phyloP scores from a whole-genome alignment of 1,140 invertebrate species.

The Eulimnadia texana region DNA sequence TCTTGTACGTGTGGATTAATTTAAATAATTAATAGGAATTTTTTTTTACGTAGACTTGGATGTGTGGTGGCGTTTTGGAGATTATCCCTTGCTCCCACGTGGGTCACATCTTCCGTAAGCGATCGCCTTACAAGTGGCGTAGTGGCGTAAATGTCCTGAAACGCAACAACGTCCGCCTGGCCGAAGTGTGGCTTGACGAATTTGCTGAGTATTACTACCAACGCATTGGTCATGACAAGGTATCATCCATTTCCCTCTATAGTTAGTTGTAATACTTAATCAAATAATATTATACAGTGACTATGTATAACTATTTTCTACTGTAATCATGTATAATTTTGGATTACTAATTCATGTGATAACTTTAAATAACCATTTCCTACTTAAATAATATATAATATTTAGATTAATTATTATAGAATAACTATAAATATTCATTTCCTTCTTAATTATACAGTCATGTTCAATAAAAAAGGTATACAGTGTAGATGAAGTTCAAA shows the following conservation, averaged over 20 bases:
- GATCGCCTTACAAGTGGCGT: slow-evolving; percentile 35
- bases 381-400: too few relatives aligned
- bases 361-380: too few relatives aligned
- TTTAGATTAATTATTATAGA: too few relatives aligned
- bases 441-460: too few relatives aligned
- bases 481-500: too few relatives aligned
- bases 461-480: too few relatives aligned
- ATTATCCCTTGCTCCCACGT: slow-evolving; percentile 38
- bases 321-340: background rate
- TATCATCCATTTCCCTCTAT: too few relatives aligned
- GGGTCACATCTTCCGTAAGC: slow-evolving; percentile 38
- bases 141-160: slow-evolving; percentile 24
- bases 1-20: background rate
- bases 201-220: slow-evolving; percentile 31
- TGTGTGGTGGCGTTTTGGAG: slow-evolving; percentile 37
- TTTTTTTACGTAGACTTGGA: slow-evolving; percentile 26
- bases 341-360: too few relatives aligned
- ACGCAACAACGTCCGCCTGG: slow-evolving; percentile 27
- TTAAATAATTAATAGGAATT: background rate
- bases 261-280: too few relatives aligned
- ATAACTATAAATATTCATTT: too few relatives aligned
- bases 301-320: too few relatives aligned
- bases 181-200: slow-evolving; percentile 35
- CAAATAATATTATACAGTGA: too few relatives aligned
- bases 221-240: slow-evolving; percentile 86